A percentile compares a stretch with the other conserved stretches of the same genome.
Conservation (phyloP, 1,140 invertebrate genomes). For the Philopotamus ludificatus region DNA sequence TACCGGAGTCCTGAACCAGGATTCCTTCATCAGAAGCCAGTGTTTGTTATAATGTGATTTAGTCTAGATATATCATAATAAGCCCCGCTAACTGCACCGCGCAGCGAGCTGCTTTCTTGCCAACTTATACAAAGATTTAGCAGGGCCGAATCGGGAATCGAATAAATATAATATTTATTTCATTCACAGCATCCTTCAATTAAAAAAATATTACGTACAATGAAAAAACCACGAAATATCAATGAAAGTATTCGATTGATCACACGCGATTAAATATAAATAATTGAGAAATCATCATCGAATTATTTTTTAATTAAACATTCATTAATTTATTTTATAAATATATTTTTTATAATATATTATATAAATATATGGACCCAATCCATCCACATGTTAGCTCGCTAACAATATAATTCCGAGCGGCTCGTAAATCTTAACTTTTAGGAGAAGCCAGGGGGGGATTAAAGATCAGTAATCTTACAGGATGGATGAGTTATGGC, state of each 20-base stretch:
- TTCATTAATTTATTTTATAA: conserved; percentile 8
- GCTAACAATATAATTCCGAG: conserved; percentile 63
- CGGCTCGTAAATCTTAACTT: conserved; percentile 70
- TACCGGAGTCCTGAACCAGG: not conserved
- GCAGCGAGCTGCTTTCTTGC: conserved; percentile 29
- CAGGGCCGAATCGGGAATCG: conserved; percentile 24
- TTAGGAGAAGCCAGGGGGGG: conserved; percentile 62
- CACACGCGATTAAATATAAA: not conserved
- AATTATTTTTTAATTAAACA: too few species aligned
- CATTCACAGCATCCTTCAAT: not conserved
- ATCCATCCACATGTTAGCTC: conserved; percentile 49
- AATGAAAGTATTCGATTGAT: not conserved
- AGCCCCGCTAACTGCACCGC: conserved; percentile 53
- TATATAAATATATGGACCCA: too few species aligned
- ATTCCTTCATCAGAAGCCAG: conserved; percentile 24
- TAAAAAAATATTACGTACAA: not conserved
- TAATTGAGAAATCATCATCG: not conserved
- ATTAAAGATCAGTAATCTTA: conserved; percentile 76
- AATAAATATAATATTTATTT: not conserved
- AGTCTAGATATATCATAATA: conserved; percentile 58
- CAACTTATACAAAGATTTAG: conserved; percentile 31
- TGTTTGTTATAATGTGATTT: conserved; percentile 47
- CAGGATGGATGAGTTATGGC: conserved; percentile 65
- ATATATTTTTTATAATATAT: not conserved
- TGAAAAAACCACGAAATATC: not conserved